phyloP scores from a whole-genome alignment of 2,888 invertebrate genomes.

The Lamproptera curius region DNA sequence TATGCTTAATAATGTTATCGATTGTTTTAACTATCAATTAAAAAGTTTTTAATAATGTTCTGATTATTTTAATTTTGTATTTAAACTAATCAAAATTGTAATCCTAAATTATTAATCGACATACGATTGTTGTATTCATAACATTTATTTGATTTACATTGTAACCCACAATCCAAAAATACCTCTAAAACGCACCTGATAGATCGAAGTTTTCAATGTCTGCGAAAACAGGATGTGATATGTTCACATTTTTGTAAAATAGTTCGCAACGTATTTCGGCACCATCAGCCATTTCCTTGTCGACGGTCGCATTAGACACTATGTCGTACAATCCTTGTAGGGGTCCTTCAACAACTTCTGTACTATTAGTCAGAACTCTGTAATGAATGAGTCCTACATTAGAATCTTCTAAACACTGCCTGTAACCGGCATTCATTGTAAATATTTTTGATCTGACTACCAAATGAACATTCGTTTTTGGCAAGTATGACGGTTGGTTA shows the following conservation, averaged over 20 bases:
- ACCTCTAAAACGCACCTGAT: conserved; percentile 24
- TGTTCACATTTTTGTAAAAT: conserved; percentile 36
- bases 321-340: conserved; percentile 42
- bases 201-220: conserved; percentile 23
- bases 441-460: too few relatives aligned
- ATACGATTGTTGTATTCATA: too few relatives aligned
- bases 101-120: not conserved
- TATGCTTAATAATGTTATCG: too few relatives aligned
- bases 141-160: not conserved
- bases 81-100: not conserved
- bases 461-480: too few relatives aligned
- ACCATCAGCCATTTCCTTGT: conserved; percentile 31
- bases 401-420: too few relatives aligned
- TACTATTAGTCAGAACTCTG: conserved; percentile 14
- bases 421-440: too few relatives aligned
- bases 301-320: conserved; percentile 35
- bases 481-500: too few relatives aligned
- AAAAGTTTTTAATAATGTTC: not conserved
- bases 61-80: not conserved
- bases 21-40: not conserved
- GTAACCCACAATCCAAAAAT: too few relatives aligned
- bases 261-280: conserved; percentile 49
- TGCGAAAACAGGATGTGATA: conserved; percentile 40
- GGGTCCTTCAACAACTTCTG: conserved; percentile 32
- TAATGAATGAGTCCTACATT: too few relatives aligned